These are phyloP conservation scores for Oceanodroma leucorhoa DNA, from an alignment of 2,797 vertebrate genomes.

Conservation along the genomic window DNA sequence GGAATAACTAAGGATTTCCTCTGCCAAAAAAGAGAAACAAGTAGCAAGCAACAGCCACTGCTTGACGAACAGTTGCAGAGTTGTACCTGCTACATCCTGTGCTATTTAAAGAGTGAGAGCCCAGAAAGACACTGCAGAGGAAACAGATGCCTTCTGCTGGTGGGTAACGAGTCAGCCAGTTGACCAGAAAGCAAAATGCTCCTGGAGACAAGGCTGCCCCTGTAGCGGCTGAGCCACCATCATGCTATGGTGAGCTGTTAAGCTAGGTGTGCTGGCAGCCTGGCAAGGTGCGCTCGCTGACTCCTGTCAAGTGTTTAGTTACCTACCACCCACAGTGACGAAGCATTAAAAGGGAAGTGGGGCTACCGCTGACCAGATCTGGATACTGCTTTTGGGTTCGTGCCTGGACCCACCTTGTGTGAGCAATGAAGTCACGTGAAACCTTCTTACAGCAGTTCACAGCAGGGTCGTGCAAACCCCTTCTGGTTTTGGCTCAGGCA, in stretches of 20 bases:
- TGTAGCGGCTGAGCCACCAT: rapidly evolving
- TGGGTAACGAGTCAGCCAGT: not conserved
- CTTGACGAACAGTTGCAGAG: not conserved
- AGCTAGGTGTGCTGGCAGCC: not conserved
- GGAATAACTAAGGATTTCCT: not conserved
- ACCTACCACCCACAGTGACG: not conserved
- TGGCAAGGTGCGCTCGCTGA: rapidly evolving
- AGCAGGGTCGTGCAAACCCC: not conserved
- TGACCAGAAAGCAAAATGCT: not conserved
- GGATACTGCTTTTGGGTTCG: not conserved
- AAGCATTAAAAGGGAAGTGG: rapidly evolving
- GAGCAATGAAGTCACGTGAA: not conserved
- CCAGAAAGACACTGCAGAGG: not conserved
- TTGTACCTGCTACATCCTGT: not conserved
- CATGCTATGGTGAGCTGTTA: not conserved
- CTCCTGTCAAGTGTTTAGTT: not conserved
- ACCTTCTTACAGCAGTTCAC: not conserved
- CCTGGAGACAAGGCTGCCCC: not conserved
- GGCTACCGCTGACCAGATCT: not conserved
- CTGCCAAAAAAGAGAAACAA: not conserved
- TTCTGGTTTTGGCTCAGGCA: not conserved
- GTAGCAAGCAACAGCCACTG: not conserved
- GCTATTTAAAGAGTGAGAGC: not conserved
- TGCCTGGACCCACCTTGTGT: not conserved
- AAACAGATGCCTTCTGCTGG: not conserved